Conservation (phyloP, 2,113 vertebrate genomes). For the Speoplatyrhinus poulsoni region DNA sequence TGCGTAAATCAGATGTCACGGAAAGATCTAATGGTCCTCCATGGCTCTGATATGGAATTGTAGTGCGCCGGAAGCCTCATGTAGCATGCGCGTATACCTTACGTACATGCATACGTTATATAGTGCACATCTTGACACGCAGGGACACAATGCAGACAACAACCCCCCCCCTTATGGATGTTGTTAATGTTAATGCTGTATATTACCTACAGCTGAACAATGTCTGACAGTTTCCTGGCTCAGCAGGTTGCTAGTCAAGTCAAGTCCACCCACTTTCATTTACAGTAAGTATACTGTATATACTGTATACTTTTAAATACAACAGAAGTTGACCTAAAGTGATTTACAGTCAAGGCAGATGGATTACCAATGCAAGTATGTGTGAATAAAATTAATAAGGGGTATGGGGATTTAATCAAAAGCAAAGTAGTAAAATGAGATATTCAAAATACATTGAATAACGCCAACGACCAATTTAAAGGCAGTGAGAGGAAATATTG, state of each 20-base stretch:
- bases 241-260: slow-evolving; percentile 13
- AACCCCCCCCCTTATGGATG: background rate
- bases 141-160: background rate
- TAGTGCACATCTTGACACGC: background rate
- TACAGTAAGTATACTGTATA: too few relatives aligned
- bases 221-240: slow-evolving; percentile 48
- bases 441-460: too few relatives aligned
- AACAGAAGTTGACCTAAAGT: too few relatives aligned
- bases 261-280: too few relatives aligned
- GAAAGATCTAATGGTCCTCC: slow-evolving; percentile 67
- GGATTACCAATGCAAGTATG: too few relatives aligned
- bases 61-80: slow-evolving; percentile 56
- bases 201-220: slow-evolving; percentile 15
- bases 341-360: too few relatives aligned
- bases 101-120: slow-evolving; percentile 9
- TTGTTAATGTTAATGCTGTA: slow-evolving; percentile 1
- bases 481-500: too few relatives aligned
- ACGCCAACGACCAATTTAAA: too few relatives aligned
- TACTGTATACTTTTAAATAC: too few relatives aligned
- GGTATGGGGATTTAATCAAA: too few relatives aligned
- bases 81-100: slow-evolving; percentile 12
- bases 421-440: too few relatives aligned
- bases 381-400: too few relatives aligned
- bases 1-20: slow-evolving; percentile 70
- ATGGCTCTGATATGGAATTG: slow-evolving; percentile 52